Evolutionary conservation across 2,113 vertebrate species (phyloP).

Genomic region (Vimba vimba): DNA sequence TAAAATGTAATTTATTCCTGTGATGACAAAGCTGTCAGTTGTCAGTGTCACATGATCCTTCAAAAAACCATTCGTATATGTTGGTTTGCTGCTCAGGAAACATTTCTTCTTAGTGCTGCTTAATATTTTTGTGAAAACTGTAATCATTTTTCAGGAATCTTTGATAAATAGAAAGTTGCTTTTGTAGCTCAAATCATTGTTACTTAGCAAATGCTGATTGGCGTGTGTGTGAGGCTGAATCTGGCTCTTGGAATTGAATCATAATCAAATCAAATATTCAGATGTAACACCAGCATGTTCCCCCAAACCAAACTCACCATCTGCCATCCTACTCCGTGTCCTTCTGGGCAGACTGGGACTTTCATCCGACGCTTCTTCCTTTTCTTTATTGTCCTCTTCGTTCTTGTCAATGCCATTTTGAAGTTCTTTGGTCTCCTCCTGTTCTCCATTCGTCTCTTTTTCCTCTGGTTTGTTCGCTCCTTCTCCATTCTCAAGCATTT

Average conservation of each 20-base stretch:
- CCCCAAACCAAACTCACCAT: slow-evolving; percentile 35
- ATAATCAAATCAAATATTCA: background rate
- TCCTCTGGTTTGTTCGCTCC: background rate
- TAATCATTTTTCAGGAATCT: too few species aligned
- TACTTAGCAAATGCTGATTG: background rate
- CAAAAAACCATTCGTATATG: too few species aligned
- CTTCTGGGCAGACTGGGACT: slow-evolving; percentile 51
- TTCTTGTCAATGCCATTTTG: slow-evolving; percentile 36
- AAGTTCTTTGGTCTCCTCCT: slow-evolving; percentile 24
- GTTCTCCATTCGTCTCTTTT: background rate
- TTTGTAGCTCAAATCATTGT: too few species aligned
- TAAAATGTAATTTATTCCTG: too few species aligned
- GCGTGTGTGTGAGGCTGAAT: background rate
- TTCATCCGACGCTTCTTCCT: slow-evolving; percentile 22
- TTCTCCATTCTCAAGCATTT: background rate
- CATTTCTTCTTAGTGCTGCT: too few species aligned
- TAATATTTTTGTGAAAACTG: background rate
- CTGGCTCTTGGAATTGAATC: background rate
- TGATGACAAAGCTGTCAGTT: too few species aligned
- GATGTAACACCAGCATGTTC: background rate
- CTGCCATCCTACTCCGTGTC: slow-evolving; percentile 56
- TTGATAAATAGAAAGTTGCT: too few species aligned
- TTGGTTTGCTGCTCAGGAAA: too few species aligned
- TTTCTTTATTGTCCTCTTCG: slow-evolving; percentile 48
- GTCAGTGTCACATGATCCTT: too few species aligned